Base-by-base conservation (phyloP, 1,140 invertebrate genomes). In the Drosophila ananassae region DNA sequence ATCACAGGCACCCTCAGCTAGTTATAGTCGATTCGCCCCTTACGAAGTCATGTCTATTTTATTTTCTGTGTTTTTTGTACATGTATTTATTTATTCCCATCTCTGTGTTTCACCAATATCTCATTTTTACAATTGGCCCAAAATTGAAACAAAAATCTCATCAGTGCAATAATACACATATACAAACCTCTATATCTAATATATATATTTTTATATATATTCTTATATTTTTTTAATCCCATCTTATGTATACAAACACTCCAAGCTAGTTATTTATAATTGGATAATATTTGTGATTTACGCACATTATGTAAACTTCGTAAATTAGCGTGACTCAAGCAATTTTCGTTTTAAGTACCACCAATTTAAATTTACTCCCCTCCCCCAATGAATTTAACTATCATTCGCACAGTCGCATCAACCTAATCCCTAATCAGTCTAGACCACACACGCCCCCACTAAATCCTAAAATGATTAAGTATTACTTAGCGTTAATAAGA, bases 401-500 rank as follows among this genome's bases (percentile, higher is more conserved):
- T 44, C 48, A 74, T 46, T 7, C 53, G 69, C 56, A 59, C 53
- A 66, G 41, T 32, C 50, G 64, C 50, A 63, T 73, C 54, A 55
- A 55, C 44, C 50, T 69, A 55, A 67, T 30, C 51, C 44, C 50
- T 69, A 55, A 67, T 30, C 51, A 25, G 10, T 44, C 51, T 56
- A 68, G 25, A 69, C 13, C 39, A 44, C 39, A 44, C 5, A 9
- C 3, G 51, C 52, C 58, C 58, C 59, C 41, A 56, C 63, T 58
- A 87, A 67, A 67, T 73, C 83, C 77, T 89, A 37, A 37, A 37
- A 79, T 89, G 79, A 77, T 89, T 89, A 89, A 89, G 83, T 89
- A 89, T 89, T 89, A 89, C 76, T 66, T 89, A 87, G 83, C 60
- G 48, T 75, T 79, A 67, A 72, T 83, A 55, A 84, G 66, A 32